These are phyloP conservation scores for Eustalomyia histrio DNA, from an alignment of 2,888 invertebrate species.

Conservation along the genomic window DNA sequence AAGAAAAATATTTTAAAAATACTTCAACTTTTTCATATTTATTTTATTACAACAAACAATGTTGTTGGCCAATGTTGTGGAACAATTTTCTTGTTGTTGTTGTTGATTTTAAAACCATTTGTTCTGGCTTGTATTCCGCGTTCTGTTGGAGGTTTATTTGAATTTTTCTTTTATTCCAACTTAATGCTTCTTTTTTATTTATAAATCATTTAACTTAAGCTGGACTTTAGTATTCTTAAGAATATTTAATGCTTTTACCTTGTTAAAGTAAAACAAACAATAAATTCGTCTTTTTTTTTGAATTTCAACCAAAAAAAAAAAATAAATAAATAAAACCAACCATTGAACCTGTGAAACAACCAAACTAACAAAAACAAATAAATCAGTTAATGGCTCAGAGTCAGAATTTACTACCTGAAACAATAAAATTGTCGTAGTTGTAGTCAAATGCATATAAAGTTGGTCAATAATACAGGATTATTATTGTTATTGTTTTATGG, in stretches of 20 bases:
- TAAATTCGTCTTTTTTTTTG: constrained; percentile 35
- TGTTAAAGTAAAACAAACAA: constrained; percentile 44
- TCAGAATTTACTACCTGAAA: constrained; percentile 56
- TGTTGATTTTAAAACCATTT: constrained; percentile 36
- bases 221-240: constrained; percentile 41
- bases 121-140: constrained; percentile 1
- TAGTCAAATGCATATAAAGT: constrained; percentile 28
- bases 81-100: too few relatives aligned
- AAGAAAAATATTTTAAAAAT: constrained; percentile 22
- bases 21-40: background rate
- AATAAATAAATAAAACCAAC: constrained; percentile 6
- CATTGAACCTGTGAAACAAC: constrained; percentile 15
- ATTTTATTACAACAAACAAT: background rate
- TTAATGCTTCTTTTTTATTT: constrained; percentile 4
- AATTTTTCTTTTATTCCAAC: background rate
- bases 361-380: constrained; percentile 52
- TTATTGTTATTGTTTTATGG: constrained; percentile 27
- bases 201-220: constrained; percentile 63
- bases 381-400: constrained; percentile 60
- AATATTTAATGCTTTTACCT: constrained; percentile 52
- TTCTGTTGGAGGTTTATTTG: constrained; percentile 2
- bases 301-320: constrained; percentile 16
- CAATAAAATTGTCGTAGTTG: constrained; percentile 35
- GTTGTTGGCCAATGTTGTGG: constrained; percentile 19
- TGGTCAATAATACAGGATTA: constrained; percentile 49